Conservation (phyloP, 2,113 vertebrate species). For the Onychostruthus taczanowskii region DNA sequence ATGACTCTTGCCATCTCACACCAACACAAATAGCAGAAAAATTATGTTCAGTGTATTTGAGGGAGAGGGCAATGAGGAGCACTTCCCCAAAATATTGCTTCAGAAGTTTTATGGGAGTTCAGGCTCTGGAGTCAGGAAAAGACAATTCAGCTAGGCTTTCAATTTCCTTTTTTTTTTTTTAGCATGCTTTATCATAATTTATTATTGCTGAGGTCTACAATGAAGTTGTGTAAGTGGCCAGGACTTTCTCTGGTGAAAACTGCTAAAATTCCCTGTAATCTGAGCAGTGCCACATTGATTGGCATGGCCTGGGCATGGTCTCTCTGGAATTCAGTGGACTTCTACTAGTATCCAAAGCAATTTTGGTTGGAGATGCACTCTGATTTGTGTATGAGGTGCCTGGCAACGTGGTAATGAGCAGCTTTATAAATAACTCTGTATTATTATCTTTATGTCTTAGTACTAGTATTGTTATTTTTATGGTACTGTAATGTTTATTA, state of each 20-base stretch:
- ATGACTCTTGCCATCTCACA: background rate
- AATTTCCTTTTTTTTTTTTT: background rate
- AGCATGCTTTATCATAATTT: background rate
- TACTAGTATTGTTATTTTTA: slow-evolving; percentile 61
- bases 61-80: background rate
- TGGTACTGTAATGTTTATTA: slow-evolving; percentile 57
- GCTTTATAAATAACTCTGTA: slow-evolving; percentile 54
- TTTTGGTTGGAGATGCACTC: slow-evolving; percentile 26
- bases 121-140: background rate
- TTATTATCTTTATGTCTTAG: slow-evolving; percentile 54
- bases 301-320: background rate
- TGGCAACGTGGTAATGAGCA: slow-evolving; percentile 16
- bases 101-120: background rate
- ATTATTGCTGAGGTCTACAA: background rate
- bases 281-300: background rate
- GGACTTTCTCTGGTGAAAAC: background rate
- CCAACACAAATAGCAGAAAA: background rate
- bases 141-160: background rate
- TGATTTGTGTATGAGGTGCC: slow-evolving; percentile 14
- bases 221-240: background rate
- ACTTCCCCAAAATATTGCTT: background rate
- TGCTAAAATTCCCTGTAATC: background rate
- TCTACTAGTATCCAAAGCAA: background rate
- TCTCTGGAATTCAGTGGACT: background rate
- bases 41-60: background rate